Evolutionary conservation across 2,888 invertebrate species (phyloP), one percentile per base, ranked within the genome.

Genomic region (Tillus elongatus): DNA sequence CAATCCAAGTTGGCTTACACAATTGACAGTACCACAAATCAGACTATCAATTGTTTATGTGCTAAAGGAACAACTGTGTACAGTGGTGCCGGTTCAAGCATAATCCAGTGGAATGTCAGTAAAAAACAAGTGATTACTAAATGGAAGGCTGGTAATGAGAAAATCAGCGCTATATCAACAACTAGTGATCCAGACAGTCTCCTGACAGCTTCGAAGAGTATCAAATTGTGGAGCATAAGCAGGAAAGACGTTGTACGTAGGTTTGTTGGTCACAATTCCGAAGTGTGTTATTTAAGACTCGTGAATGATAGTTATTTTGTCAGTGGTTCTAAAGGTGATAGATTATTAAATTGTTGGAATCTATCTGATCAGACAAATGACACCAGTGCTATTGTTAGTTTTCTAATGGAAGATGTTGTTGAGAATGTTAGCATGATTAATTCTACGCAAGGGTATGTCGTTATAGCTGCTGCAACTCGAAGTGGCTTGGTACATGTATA

Each of bases 401-500:
- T 75, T 41, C 69, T 80, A 1, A 70, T 83, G 61, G 84, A 84
- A 54, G 84, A 86, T 50, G 73, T 79, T 12, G 77, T 80, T 1
- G 51, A 66, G 33, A 67, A 66, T 37, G 47, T 77, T 13, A 73
- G 77, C 0, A 63, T 71, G 1, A 56, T 72, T 42, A 56, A 68
- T 12, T 61, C 63, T 2, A 68, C 69, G 6, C 72, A 73, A 3
- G 72, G 72, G 0, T 52, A 63, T 6, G 69, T 69, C 0, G 67
- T 66, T 47, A 54, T 66, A 61, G 61, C 73, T 46, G 60, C 67
- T 59, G 72, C 77, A 0, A 86, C 87, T 0, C 73, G 80, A 48
- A 82, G 79, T 54, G 92, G 92, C 1, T 77, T 80, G 3, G 74
- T 85, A 26, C 82, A 89, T 62, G 68, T 86, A 37, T 92, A 86